Percentiles rank a stretch among this genome's conserved stretches.
These are phyloP conservation scores for Eupithecia exiguata DNA, from an alignment of 2,888 invertebrate species.

Conservation along the genomic window DNA sequence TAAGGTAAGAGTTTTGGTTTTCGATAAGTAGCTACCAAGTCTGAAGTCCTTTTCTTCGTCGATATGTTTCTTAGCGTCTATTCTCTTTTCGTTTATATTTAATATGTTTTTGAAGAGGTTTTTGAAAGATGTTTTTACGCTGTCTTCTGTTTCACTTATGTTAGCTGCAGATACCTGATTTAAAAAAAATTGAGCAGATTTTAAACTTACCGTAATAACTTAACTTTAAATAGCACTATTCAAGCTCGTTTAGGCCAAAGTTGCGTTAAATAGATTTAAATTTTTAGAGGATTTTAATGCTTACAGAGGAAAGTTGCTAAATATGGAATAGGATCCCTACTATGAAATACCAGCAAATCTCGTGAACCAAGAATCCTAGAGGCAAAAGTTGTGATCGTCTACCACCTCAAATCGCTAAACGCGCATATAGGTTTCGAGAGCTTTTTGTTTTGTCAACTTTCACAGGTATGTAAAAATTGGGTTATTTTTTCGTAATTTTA, in stretches of 20 bases:
- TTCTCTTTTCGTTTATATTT: constrained; percentile 53
- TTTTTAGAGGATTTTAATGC: no score
- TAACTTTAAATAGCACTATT: neutral
- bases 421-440: no score
- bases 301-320: no score
- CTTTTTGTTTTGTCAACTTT: no score
- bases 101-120: constrained; percentile 52
- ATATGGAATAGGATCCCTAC: no score
- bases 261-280: no score
- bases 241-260: neutral
- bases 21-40: constrained; percentile 41
- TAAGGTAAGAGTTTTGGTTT: constrained; percentile 3
- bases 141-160: neutral
- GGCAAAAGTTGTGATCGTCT: no score
- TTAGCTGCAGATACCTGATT: constrained; percentile 31
- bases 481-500: no score
- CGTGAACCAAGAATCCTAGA: no score
- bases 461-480: no score
- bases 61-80: constrained; percentile 50
- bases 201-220: neutral
- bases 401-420: no score
- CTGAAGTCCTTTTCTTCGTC: constrained; percentile 49
- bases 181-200: neutral
- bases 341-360: no score
- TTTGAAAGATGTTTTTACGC: constrained; percentile 28